Base-by-base conservation (phyloP, 2,888 invertebrate genomes). In the Drosophila mayaguana region DNA sequence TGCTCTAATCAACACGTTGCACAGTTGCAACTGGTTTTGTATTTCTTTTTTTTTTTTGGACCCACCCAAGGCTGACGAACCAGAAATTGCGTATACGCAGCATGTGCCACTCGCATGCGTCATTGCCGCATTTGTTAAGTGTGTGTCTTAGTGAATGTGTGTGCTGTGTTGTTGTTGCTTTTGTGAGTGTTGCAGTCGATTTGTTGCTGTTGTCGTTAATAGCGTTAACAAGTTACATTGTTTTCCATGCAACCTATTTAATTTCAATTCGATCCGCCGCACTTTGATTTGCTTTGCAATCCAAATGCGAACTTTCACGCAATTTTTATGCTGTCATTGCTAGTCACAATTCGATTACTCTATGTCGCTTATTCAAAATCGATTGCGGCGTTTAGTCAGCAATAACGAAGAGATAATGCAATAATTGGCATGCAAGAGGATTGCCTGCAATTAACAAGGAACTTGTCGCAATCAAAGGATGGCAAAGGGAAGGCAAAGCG, bases 11-110 rank as follows among this genome's bases (percentile, higher is more conserved):
- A 66, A 78, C 69, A 53, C 63, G 78, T 72, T 72, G 77, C 77
- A 84, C 42, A 48, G 48, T 51, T 78, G 72, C 80, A 78, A 84
- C 84, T 88, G 84, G 84, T 84, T 83, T 53, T 40, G 42, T 48
- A 11, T 45, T 38, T 53, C 38, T 34, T 59, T 12, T 55, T n/a
- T 11, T 22, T 20, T 22, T 40, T 20, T 22, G 75, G 59, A 8
- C 61, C 22, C 61, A 63, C 60, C 50, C 72, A 78, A 80, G 78
- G 80, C 67, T 66, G 81, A 63, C 78, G 68, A 69, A 72, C 68
- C 62, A 53, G 61, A 75, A 60, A 72, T 73, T 84, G 84, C 84
- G 84, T 89, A 89, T 79, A 84, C 84, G 84, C 89, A 84, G 68
- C 63, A 66, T 81, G 67, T 55, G 57, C 70, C 69, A 48, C 18